Conservation (phyloP, 2,797 vertebrate species). For the Tamandua tetradactyla region DNA sequence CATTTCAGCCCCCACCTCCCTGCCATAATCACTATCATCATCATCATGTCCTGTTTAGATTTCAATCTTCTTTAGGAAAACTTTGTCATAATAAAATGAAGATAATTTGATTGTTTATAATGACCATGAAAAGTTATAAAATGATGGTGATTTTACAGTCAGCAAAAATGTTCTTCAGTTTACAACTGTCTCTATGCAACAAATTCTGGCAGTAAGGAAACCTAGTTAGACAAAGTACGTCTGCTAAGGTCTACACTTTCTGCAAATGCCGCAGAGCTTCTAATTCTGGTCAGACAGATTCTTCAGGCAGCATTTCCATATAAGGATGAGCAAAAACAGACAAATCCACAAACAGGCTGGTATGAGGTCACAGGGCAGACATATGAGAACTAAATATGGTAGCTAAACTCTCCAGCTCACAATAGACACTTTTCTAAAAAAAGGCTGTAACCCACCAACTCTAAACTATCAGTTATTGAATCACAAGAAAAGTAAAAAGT, state of each 20-base stretch:
- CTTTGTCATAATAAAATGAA: background rate
- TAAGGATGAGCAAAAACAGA: conserved; percentile 89
- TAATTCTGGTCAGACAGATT: conserved; percentile 76
- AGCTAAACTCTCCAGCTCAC: conserved; percentile 71
- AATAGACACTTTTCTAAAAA: conserved; percentile 40
- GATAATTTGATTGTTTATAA: background rate
- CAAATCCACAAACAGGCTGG: conserved; percentile 82
- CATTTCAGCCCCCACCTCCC: background rate
- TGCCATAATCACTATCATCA: background rate
- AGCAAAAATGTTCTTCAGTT: conserved; percentile 42
- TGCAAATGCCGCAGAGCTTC: conserved; percentile 72
- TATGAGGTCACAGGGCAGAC: conserved; percentile 87
- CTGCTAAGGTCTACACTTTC: conserved; percentile 38
- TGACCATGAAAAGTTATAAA: background rate
- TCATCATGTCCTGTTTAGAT: background rate
- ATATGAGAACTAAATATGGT: conserved; percentile 93
- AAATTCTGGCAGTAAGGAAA: conserved; percentile 24
- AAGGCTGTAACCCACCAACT: background rate
- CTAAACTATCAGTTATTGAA: conserved; percentile 27
- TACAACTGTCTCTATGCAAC: conserved; percentile 45
- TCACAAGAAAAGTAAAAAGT: conserved; percentile 43
- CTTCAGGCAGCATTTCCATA: conserved; percentile 86
- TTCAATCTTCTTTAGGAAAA: conserved; percentile 34
- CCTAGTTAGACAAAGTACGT: background rate
- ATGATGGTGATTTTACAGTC: conserved; percentile 19